These are phyloP conservation scores for Chlorodrepanis virens DNA, from an alignment of 2,113 vertebrate species.

Conservation along the genomic window DNA sequence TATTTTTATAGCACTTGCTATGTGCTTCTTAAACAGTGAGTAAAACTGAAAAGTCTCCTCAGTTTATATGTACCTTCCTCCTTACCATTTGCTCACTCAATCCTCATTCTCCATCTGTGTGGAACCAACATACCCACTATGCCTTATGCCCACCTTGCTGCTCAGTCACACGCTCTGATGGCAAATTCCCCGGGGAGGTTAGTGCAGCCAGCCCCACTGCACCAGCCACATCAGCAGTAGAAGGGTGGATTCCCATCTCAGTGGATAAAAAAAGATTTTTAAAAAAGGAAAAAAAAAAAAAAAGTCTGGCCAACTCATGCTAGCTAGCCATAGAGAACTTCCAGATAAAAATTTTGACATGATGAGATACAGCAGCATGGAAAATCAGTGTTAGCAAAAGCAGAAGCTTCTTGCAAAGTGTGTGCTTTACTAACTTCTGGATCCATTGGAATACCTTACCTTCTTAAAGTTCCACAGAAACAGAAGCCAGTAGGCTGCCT, in stretches of 20 bases:
- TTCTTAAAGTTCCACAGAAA: not conserved
- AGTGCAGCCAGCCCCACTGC: not conserved
- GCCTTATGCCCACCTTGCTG: conserved; percentile 26
- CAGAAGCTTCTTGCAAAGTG: not conserved
- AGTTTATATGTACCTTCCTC: conserved; percentile 12
- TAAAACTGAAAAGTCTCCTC: conserved; percentile 19
- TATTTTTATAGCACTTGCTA: conserved; percentile 21
- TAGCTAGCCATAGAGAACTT: not conserved
- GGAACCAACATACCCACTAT: conserved; percentile 48
- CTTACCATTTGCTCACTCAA: conserved; percentile 58
- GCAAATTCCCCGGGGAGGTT: not conserved
- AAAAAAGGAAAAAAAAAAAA: not conserved
- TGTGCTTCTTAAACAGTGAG: conserved; percentile 8
- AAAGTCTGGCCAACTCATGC: not conserved
- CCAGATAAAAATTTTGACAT: not conserved
- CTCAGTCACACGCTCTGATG: not conserved
- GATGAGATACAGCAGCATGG: not conserved
- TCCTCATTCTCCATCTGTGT: conserved; percentile 42
- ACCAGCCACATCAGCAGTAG: not conserved
- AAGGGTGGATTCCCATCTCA: not conserved
- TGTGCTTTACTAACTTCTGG: not conserved
- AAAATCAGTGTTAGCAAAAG: not conserved
- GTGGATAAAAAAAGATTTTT: not conserved
- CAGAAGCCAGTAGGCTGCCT: not conserved
- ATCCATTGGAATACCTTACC: not conserved